A percentile compares a stretch with the other conserved stretches of the same genome.
Evolutionary conservation across 2,888 invertebrate genomes (phyloP).

Genomic region (Pyrrhia umbra): DNA sequence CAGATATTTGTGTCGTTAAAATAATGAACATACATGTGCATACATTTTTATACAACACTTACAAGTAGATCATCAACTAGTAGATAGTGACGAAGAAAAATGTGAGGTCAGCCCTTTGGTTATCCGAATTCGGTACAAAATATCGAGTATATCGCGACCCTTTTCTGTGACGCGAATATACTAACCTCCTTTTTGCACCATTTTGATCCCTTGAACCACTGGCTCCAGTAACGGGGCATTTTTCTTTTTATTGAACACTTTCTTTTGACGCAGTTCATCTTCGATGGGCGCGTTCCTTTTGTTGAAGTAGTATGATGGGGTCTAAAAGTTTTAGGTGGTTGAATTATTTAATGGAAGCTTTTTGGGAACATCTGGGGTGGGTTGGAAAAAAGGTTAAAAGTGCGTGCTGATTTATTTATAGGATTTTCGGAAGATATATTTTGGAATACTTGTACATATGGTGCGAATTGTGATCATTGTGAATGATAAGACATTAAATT

Average conservation of each 20-base stretch:
- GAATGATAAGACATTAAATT: too few relatives aligned
- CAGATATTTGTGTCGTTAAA: too few relatives aligned
- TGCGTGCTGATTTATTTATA: neutral
- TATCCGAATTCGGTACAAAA: neutral
- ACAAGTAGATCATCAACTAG: too few relatives aligned
- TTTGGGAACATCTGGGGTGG: neutral
- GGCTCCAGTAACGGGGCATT: slow-evolving; percentile 65
- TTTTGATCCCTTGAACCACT: slow-evolving; percentile 74
- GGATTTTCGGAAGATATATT: too few relatives aligned
- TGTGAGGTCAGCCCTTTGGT: neutral
- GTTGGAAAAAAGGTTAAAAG: neutral
- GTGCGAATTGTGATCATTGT: too few relatives aligned
- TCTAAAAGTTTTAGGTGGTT: slow-evolving; percentile 63
- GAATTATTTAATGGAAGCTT: neutral
- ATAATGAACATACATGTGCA: too few relatives aligned
- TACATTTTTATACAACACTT: too few relatives aligned
- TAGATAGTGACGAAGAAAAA: too few relatives aligned
- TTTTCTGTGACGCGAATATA: slow-evolving; percentile 1
- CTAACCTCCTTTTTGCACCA: slow-evolving; percentile 81
- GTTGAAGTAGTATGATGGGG: slow-evolving; percentile 77
- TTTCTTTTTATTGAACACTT: slow-evolving; percentile 75
- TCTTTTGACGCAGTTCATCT: slow-evolving; percentile 76
- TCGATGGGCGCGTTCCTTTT: slow-evolving; percentile 75
- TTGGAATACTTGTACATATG: too few relatives aligned
- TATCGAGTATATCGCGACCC: neutral